Percentiles rank a stretch among this genome's conserved stretches.
These are phyloP conservation scores for Lophura swinhoii DNA, from an alignment of 2,797 vertebrate species.

Conservation along the genomic window DNA sequence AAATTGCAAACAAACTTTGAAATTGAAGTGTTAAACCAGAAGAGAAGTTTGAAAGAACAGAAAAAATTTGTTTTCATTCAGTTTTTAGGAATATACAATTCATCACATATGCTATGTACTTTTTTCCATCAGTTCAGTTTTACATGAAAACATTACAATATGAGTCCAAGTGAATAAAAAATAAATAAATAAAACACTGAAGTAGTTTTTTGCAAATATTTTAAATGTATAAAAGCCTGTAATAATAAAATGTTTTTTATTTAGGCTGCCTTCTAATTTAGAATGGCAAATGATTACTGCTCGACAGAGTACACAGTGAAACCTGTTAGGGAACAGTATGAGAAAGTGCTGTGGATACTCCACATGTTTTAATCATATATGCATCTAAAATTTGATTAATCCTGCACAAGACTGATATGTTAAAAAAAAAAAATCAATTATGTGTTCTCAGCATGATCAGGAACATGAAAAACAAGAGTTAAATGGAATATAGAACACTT, in stretches of 20 bases:
- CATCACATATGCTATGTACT: neutral
- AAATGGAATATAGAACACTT: neutral
- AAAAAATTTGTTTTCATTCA: neutral
- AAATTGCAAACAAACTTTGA: conserved; percentile 8
- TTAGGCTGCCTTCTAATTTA: neutral
- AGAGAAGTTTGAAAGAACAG: neutral
- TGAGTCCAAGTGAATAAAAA: neutral
- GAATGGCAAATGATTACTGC: neutral
- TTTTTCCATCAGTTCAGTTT: neutral
- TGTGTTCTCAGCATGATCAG: neutral
- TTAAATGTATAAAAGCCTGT: neutral
- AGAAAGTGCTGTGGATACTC: neutral
- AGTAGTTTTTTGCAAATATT: neutral
- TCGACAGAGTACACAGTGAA: neutral
- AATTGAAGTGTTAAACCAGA: neutral
- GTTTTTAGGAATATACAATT: neutral
- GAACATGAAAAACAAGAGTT: neutral
- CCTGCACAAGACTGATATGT: neutral
- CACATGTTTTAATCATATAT: neutral
- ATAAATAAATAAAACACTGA: neutral
- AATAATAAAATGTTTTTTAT: neutral
- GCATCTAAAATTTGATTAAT: neutral
- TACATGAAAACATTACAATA: neutral
- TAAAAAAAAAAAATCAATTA: neutral
- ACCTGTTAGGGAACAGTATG: neutral